A percentile compares a stretch with the other conserved stretches of the same genome.
Conservation (phyloP, 2,888 invertebrate genomes). For the Lepetodrilus schrolli region DNA sequence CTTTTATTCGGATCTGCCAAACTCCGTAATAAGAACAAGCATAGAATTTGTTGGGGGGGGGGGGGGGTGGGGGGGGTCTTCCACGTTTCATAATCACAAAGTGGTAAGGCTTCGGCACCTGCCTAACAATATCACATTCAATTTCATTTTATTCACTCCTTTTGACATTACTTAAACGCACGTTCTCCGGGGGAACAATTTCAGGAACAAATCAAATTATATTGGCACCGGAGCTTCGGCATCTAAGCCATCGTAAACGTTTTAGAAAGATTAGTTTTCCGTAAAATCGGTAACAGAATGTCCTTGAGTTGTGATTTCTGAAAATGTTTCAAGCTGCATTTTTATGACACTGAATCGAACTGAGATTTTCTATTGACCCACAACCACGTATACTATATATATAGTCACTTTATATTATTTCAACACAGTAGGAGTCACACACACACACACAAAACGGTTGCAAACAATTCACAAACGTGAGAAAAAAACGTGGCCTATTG, state of each 20-base stretch:
- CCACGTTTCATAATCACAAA: not conserved
- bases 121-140: not conserved
- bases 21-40: too few species aligned
- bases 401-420: too few species aligned
- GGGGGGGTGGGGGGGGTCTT: too few species aligned
- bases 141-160: not conserved
- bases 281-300: not conserved
- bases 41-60: too few species aligned
- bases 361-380: too few species aligned
- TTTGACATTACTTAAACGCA: not conserved
- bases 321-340: not conserved
- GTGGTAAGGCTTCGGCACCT: not conserved
- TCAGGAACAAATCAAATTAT: not conserved
- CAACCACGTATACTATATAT: too few species aligned
- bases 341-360: not conserved
- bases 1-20: too few species aligned
- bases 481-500: too few species aligned
- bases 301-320: not conserved
- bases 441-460: too few species aligned
- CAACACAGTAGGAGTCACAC: too few species aligned
- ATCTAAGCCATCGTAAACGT: not conserved
- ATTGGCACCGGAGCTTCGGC: not conserved
- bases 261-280: not conserved
- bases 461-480: too few species aligned
- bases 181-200: not conserved